Base-by-base conservation (phyloP, 2,888 invertebrate species). In the Phania funesta region DNA sequence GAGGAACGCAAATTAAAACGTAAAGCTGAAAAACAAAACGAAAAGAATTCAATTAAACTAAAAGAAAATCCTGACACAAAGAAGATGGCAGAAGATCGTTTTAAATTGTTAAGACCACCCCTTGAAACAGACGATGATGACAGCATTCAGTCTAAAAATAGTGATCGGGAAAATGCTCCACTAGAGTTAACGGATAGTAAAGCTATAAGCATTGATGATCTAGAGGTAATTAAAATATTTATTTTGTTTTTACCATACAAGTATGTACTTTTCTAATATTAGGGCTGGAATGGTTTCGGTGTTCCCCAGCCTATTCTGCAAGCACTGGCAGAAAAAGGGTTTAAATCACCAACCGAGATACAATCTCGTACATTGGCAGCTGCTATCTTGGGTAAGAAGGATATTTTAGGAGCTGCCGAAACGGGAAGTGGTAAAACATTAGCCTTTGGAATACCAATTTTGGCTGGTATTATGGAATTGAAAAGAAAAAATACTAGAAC, bases 341-440 rank as follows among this genome's bases (percentile, higher is more conserved):
- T 98, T 89, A 92, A 92, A 46, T 92, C 93, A 22, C 99, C 99
- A 0, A 99, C 99, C 0, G 93, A 94, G 86, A 99, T 99, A 87
- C 99, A 99, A 90, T 92, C 93, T 20, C 88, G 95, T 79, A 94
- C 95, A 0, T 91, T 98, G 48, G 96, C 97, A 0, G 93, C 96
- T 56, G 97, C 98, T 38, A 95, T 98, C 86, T 93, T 95, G 88
- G 98, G 94, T 46, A 93, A 94, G 58, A 93, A 96, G 91, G 99
- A 99, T 90, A 96, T 99, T 85, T 91, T 99, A 1, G 99, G 99
- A n/a, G 99, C 99, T 71, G 99, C 99, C 2, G 98, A 99, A 92
- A 99, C 99, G 0, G 99, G 99, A 0, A 99, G 98, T 91, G 99
- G 99, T 0, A 99, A 99, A 92, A 99, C 99, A 0, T 92, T 99